Evolutionary conservation across 2,113 vertebrate genomes (phyloP), one percentile per base, ranked within the genome.

Genomic region (Toxostoma redivivum): DNA sequence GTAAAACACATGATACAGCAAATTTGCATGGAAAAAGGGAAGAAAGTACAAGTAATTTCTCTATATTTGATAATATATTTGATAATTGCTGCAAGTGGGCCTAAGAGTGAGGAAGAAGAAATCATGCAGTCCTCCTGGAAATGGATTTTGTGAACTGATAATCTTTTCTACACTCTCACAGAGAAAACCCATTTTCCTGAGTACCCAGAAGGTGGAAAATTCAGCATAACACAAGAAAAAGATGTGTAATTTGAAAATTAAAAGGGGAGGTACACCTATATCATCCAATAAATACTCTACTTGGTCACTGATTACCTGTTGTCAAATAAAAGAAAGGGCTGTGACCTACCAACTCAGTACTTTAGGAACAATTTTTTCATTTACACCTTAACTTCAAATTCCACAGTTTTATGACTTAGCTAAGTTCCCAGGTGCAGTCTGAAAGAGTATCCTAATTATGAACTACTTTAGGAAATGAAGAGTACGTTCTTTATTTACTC

Each of bases 381-480:
- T 88, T 35, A 17, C 12, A 69, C 18, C 40, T 48, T 70, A 45
- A 56, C 18, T 91, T 92, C 47, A 65, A 65, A 78, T 78, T 77
- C 24, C 28, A 44, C 13, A 16, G 25, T 47, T 95, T 92, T 90
- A 50, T 58, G 31, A 66, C 30, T 70, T 44, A 61, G 22, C 64
- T 35, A 80, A 27, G 21, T 78, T 94, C 23, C 42, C 51, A 58
- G n/a, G 18, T 67, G 38, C 21, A 54, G 35, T 60, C 30, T 71
- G 44, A 74, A 81, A 80, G n/a, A 44, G 8, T 51, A 38, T 62
- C 31, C 24, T 85, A 81, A 81, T 88, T 85, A 76, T 47, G 14
- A 76, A 50, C 35, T 58, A 20, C 65, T 66, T 94, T 8, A 76
- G 47, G 45, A 92, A 92, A 90, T 85, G 74, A 74, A 58, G 81